These are phyloP conservation scores for Anarsia innoxiella DNA, from an alignment of 2,888 invertebrate species.

Conservation along the genomic window DNA sequence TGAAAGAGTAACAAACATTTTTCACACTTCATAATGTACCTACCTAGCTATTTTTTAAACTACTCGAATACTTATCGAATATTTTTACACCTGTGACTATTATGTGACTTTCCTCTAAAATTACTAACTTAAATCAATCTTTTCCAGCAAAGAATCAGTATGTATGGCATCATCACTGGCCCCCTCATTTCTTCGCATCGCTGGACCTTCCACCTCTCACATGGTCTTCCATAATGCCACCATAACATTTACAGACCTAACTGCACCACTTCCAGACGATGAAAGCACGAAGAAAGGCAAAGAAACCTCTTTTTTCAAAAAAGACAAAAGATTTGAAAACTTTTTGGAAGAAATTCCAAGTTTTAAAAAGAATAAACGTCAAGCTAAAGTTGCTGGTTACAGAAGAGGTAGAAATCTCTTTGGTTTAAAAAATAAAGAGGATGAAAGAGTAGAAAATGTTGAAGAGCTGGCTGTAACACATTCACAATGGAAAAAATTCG, in stretches of 20 bases:
- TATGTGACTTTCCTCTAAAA: too few species aligned
- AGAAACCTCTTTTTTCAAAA: background rate
- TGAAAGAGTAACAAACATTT: too few species aligned
- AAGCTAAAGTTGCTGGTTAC: slow-evolving; percentile 18
- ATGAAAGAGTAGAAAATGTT: slow-evolving; percentile 8
- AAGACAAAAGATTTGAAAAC: background rate
- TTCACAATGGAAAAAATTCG: slow-evolving; percentile 49
- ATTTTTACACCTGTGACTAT: too few species aligned
- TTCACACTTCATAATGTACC: too few species aligned
- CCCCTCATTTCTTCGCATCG: slow-evolving; percentile 83
- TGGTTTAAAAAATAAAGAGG: slow-evolving; percentile 14
- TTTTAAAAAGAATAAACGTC: slow-evolving; percentile 7
- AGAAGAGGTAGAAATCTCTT: slow-evolving; percentile 8
- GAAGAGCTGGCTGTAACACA: slow-evolving; percentile 31
- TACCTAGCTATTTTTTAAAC: too few species aligned
- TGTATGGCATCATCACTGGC: slow-evolving; percentile 80
- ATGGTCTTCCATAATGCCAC: slow-evolving; percentile 56
- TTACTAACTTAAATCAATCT: too few species aligned
- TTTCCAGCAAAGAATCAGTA: slow-evolving; percentile 68
- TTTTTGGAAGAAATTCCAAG: background rate
- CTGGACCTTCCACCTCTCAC: slow-evolving; percentile 78
- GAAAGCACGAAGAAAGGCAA: slow-evolving; percentile 13
- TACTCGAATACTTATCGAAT: too few species aligned
- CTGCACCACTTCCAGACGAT: background rate
- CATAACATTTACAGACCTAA: slow-evolving; percentile 37